A percentile compares a stretch with the other conserved stretches of the same genome.
Evolutionary conservation across 2,888 invertebrate genomes (phyloP).

Genomic region (Polylopha cassiicola): DNA sequence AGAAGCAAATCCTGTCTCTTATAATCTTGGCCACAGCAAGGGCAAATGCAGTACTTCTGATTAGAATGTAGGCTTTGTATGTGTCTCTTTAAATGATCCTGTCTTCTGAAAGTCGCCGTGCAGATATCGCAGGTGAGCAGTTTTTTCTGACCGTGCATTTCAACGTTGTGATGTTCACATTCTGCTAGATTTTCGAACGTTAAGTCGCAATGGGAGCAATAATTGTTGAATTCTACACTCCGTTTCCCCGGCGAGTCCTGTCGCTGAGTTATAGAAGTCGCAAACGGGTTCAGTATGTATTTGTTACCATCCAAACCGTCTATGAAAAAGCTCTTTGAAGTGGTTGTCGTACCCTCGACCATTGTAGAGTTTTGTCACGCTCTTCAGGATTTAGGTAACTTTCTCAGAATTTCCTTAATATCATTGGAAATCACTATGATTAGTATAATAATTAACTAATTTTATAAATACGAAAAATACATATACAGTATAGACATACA

Average conservation of each 20-base stretch:
- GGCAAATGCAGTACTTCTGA: conserved; percentile 35
- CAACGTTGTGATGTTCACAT: conserved; percentile 41
- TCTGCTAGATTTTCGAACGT: conserved; percentile 34
- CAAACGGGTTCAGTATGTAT: conserved; percentile 4
- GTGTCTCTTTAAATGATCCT: conserved; percentile 50
- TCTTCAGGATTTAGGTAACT: too few relatives aligned
- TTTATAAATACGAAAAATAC: too few relatives aligned
- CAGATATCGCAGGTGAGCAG: conserved; percentile 37
- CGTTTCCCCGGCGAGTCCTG: conserved; percentile 1
- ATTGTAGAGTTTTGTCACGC: neutral
- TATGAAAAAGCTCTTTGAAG: conserved; percentile 4
- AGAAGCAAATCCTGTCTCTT: conserved; percentile 36
- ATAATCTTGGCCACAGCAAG: conserved; percentile 41
- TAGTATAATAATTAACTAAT: too few relatives aligned
- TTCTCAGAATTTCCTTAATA: too few relatives aligned
- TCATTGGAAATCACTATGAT: too few relatives aligned
- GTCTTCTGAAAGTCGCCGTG: conserved; percentile 37
- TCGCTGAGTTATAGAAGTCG: neutral
- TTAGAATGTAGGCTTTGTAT: conserved; percentile 39
- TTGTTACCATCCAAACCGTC: conserved; percentile 1
- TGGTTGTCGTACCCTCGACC: conserved; percentile 12
- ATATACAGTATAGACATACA: too few relatives aligned
- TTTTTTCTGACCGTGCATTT: conserved; percentile 38
- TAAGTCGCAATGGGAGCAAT: conserved; percentile 39
- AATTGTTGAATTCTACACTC: conserved; percentile 8